A percentile compares a stretch with the other conserved stretches of the same genome.
Conservation (phyloP, 2,888 invertebrate species). For the Melieria crassipennis region DNA sequence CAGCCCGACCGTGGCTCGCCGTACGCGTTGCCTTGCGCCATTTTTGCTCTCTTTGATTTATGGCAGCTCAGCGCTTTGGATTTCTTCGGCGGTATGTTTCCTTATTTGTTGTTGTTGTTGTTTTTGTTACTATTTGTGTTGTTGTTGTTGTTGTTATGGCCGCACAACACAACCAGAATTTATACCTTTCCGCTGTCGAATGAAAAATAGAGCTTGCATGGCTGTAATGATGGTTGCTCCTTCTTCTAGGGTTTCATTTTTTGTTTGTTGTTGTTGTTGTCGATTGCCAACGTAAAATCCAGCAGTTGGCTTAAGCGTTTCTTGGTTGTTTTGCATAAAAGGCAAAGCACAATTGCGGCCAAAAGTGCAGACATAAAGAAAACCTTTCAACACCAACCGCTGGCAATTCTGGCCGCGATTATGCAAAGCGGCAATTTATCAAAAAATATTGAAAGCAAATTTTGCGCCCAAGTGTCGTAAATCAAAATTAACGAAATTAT, state of each 20-base stretch:
- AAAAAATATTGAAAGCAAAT: slow-evolving; percentile 17
- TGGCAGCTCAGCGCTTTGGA: not conserved
- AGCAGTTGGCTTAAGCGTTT: not conserved
- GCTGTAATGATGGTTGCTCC: not conserved
- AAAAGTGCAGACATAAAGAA: no score
- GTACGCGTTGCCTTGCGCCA: slow-evolving; percentile 15
- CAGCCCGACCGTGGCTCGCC: slow-evolving; percentile 20
- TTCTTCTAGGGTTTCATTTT: not conserved
- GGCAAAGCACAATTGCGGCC: no score
- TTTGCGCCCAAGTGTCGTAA: no score
- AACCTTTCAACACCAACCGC: no score
- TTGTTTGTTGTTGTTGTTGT: slow-evolving; percentile 11
- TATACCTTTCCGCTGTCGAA: slow-evolving; percentile 23
- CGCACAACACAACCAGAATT: not conserved
- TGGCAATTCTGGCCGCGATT: slow-evolving; percentile 14
- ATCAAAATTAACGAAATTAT: no score
- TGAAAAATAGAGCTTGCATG: slow-evolving; percentile 20
- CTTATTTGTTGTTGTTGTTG: no score
- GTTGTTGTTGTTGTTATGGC: not conserved
- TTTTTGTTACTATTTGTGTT: not conserved
- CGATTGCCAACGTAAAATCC: slow-evolving; percentile 2
- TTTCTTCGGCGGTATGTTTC: no score
- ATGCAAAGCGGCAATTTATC: slow-evolving; percentile 29
- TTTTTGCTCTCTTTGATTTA: slow-evolving; percentile 28
- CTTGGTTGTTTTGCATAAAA: no score